Base-by-base conservation (phyloP, 2,888 invertebrate species). In the Alviniconcha strummeri region DNA sequence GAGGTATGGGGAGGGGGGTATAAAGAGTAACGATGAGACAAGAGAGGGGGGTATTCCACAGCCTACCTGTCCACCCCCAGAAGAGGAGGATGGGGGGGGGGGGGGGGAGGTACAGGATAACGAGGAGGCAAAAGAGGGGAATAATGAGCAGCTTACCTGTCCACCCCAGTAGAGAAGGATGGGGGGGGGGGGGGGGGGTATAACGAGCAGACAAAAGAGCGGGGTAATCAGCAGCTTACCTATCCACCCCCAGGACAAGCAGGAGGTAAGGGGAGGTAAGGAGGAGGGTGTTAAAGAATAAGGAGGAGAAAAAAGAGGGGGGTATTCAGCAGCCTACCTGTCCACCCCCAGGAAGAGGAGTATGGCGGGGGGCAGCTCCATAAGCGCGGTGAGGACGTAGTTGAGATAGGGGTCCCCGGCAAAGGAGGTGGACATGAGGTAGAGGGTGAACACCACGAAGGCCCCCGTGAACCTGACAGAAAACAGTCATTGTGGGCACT, bases 401-500 rank as follows among this genome's bases (percentile, higher is more conserved):
- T 80, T 80, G 80, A 80, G 54, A 55, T 69, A 80, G 69, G 80
- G 80, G 69, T 80, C 80, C 7, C 80, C 80, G 55, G 80, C 80
- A 19, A 69, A 80, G 54, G 80, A 80, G 55, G 80, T 80, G 69
- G 80, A 80, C 80, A 80, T 80, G 64, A 80, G 80, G 69, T 36
- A 69, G 17, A 80, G 55, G 5, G 80, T 80, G 69, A 80, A 80
- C 17, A 80, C 67, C 80, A 80, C 80, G 19, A 80, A 80, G 55
- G 80, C 67, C 55, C 69, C 80, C 8, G 80, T 80, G 80, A 80
- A 80, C 80, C 80, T 80, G 80, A 13, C 52, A 13, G 4, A 52
- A 74, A 11, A 74, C 64, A 64, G 36, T 3, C 36, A 1, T 3
- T 36, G 36, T 36, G 36, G 36, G 36, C n/a, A n/a, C n/a, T n/a